phyloP scores from a whole-genome alignment of 2,113 vertebrate genomes.

The Cryptomyrus ogoouensis region DNA sequence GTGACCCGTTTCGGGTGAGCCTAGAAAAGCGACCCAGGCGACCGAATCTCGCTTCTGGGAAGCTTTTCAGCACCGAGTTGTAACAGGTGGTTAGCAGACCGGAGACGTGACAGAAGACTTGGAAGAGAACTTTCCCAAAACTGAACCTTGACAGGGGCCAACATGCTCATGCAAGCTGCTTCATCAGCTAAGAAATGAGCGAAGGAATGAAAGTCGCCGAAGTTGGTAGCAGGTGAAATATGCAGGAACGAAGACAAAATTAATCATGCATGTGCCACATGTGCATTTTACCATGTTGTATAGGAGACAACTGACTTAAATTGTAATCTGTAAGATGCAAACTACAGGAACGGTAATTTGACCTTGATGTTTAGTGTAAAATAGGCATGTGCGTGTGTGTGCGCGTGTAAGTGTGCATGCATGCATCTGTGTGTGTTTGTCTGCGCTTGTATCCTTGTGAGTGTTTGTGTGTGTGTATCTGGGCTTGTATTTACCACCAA shows the following conservation, averaged over 20 bases:
- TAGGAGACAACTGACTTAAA: neutral
- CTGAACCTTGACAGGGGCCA: neutral
- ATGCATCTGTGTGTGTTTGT: too few species aligned
- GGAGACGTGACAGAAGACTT: neutral
- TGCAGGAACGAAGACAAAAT: neutral
- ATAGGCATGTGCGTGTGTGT: neutral
- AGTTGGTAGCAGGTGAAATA: neutral
- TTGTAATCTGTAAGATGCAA: too few species aligned
- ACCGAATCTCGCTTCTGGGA: neutral
- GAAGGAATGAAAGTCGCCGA: neutral
- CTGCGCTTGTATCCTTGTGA: too few species aligned
- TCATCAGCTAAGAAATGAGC: neutral
- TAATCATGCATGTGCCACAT: neutral
- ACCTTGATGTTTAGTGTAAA: neutral
- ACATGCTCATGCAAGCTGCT: neutral
- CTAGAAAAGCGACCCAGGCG: neutral
- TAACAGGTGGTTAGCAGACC: neutral
- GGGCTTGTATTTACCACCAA: too few species aligned
- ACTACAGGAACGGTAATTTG: neutral
- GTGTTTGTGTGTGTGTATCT: too few species aligned
- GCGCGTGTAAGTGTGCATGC: neutral
- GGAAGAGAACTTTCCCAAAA: neutral
- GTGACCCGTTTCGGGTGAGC: conserved; percentile 1
- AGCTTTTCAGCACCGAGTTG: neutral
- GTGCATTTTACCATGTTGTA: neutral